Percentiles rank a stretch among this genome's conserved stretches.
phyloP scores from a whole-genome alignment of 2,797 vertebrate species.

The Syngnathus rostellatus region DNA sequence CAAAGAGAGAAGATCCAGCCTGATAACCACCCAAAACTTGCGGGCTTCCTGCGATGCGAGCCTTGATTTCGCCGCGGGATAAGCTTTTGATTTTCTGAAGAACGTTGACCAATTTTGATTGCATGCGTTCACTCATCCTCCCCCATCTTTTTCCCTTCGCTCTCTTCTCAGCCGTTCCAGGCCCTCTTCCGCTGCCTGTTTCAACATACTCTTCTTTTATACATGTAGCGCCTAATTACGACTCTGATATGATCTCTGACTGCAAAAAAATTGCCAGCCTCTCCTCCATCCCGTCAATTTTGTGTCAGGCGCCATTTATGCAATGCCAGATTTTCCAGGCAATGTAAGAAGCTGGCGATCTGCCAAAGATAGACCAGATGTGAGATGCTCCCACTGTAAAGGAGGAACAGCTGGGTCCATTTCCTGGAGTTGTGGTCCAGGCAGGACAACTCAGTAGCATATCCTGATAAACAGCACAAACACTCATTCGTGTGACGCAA shows the following conservation, averaged over 20 bases:
- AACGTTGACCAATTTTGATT: background rate
- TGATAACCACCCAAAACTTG: slow-evolving; percentile 17
- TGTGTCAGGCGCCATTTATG: background rate
- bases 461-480: slow-evolving; percentile 36
- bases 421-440: slow-evolving; percentile 50
- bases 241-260: too few relatives aligned
- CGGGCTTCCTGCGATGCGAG: slow-evolving; percentile 30
- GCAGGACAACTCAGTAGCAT: slow-evolving; percentile 42
- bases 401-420: slow-evolving; percentile 55
- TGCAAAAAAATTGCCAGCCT: background rate
- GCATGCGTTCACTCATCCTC: background rate
- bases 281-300: too few relatives aligned
- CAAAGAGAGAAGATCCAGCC: background rate
- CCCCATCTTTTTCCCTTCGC: background rate
- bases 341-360: background rate
- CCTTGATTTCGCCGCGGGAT: slow-evolving; percentile 22
- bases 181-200: too few relatives aligned
- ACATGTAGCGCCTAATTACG: too few relatives aligned
- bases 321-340: background rate
- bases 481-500: slow-evolving; percentile 12
- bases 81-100: background rate
- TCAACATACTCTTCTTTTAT: too few relatives aligned
- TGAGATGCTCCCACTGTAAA: slow-evolving; percentile 39
- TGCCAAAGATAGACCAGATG: background rate
- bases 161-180: too few relatives aligned